Base-by-base conservation (phyloP, 2,888 invertebrate genomes). In the Antheraea yamamai region DNA sequence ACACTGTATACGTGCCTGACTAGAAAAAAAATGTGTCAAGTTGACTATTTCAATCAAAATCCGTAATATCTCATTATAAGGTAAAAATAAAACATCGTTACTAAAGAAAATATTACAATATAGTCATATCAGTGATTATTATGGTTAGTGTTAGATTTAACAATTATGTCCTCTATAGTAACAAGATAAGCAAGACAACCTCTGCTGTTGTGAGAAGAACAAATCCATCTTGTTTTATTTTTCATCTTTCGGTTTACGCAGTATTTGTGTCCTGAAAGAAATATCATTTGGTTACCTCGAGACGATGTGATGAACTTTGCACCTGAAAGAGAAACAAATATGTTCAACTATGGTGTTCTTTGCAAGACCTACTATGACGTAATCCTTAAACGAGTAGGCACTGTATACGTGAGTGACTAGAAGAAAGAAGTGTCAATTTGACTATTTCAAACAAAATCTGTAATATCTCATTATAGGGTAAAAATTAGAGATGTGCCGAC, bases 261-360 rank as follows among this genome's bases (percentile, higher is more conserved):
- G 78, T 86, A 89, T 74, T 82, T 85, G 76, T 81, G 85, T 0
- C 87, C 86, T 55, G 79, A 76, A 0, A 84, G 75, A 2, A 76
- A 76, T 14, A 88, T 82, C 68, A 85, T 80, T 3, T 78, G 79
- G n/a, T 83, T 84, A 1, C 86, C 86, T 16, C 85, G 80, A 0
- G 79, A 74, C 1, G 83, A 82, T 26, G 74, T 82, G 8, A 80
- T 78, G 72, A 83, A 83, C 23, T 78, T 68, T 12, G 79, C 75
- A 64, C 79, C 85, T 83, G 80, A 51, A 79, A 82, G n/a, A 66
- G 14, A 30, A 68, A 14, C 6, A 18, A 10, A 30, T 7, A 39
- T 39, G 35, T 7, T 39, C 6, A 39, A 39, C 7, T 39, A 39
- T 39, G 4, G 35, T 39, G 35, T 39, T 39, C 1, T 39, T 39